Evolutionary conservation across 2,113 vertebrate species (phyloP), one percentile per base, ranked within the genome.

Genomic region (Centrocercus urophasianus): DNA sequence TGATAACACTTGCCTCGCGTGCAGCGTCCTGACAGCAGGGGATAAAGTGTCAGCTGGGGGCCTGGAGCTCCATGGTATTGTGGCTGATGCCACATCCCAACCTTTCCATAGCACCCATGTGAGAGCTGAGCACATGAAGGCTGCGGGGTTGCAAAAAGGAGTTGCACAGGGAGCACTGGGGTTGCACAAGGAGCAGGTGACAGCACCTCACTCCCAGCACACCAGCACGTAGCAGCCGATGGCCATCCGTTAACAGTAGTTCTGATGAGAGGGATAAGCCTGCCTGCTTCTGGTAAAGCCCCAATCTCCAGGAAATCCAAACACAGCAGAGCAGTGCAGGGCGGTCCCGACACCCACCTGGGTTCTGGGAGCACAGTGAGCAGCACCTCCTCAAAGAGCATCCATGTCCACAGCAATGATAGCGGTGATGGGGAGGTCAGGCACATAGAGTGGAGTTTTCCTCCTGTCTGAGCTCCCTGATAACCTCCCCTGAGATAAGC

Each of bases 211-310:
- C 10, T 5, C 14, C 14, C 48, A 76, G 59, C 66, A 64, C 52
- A 56, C 34, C 34, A 3, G 11, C 10, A 30, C 17, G 1, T 32
- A 40, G 36, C n/a, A 54, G 57, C 32, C 0, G 0, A 28, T 36
- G 34, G 19, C n/a, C 28, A 36, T 40, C 78, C 86, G 84, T 89
- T 89, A 59, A 80, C 87, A 69, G 95, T 91, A 96, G 94, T 89
- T 28, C 57, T 88, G 96, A 95, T 96, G 93, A 95, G 82, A 70
- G 3, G 93, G 91, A 94, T 93, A 93, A 97, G 11, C 47, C 87
- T 91, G 91, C 88, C 89, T 95, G 69, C 69, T 93, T 93, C 73
- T 61, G 93, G 95, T 95, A 96, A 94, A 77, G 15, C 14, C 34
- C 30, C 79, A 52, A 2, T 83, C 85, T 91, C 16, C 76, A 82